These are phyloP conservation scores for Sitodiplosis mosellana DNA, from an alignment of 1,140 invertebrate genomes.

Conservation along the genomic window DNA sequence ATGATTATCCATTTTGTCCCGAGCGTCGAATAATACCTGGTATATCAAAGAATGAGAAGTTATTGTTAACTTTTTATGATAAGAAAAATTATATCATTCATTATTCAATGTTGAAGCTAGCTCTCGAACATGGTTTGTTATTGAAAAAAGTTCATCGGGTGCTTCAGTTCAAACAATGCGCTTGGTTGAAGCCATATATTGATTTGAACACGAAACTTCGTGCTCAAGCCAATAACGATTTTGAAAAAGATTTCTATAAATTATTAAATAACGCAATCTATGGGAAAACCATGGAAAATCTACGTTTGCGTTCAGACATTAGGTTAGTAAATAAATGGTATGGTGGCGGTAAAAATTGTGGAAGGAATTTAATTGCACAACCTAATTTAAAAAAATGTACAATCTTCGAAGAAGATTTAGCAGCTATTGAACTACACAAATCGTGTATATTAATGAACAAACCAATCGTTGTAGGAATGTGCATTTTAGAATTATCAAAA, in stretches of 20 bases:
- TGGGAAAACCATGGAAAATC: constrained; percentile 31
- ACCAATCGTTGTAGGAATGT: constrained; percentile 24
- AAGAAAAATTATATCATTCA: constrained; percentile 30
- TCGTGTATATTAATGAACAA: constrained; percentile 20
- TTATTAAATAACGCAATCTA: constrained; percentile 29
- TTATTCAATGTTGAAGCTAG: constrained; percentile 29
- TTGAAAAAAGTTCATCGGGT: constrained; percentile 29
- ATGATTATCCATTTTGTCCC: constrained; percentile 29
- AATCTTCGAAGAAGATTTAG: constrained; percentile 21
- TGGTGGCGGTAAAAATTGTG: constrained; percentile 11
- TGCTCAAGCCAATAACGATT: constrained; percentile 22
- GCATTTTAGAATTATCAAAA: constrained; percentile 24
- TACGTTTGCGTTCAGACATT: constrained; percentile 25
- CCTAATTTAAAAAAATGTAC: constrained; percentile 21
- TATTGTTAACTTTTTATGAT: constrained; percentile 19
- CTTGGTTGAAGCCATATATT: constrained; percentile 29
- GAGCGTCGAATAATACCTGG: constrained; percentile 13
- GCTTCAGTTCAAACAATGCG: constrained; percentile 29
- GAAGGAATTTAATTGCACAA: constrained; percentile 19
- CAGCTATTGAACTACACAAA: constrained; percentile 20
- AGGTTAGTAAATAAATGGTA: constrained; percentile 21
- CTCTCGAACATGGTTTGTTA: constrained; percentile 24
- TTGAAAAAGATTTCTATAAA: constrained; percentile 33
- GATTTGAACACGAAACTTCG: constrained; percentile 24
- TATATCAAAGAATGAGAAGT: constrained; percentile 13